These are phyloP conservation scores for Diaphora mendica DNA, from an alignment of 2,888 invertebrate genomes.

Conservation along the genomic window DNA sequence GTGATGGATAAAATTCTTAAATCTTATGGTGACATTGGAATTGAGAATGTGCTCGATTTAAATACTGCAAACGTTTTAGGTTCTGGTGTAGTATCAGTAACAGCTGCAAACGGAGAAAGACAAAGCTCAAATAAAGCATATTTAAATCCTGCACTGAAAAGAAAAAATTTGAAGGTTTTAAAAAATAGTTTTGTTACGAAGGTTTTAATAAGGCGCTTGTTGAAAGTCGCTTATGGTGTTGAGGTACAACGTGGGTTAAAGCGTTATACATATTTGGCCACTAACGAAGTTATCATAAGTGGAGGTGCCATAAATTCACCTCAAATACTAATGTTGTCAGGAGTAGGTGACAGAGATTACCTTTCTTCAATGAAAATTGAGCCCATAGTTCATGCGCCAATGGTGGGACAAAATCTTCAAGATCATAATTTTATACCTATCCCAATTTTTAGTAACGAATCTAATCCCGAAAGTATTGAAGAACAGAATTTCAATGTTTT, in stretches of 20 bases:
- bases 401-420: slow-evolving; percentile 84
- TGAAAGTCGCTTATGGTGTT: slow-evolving; percentile 31
- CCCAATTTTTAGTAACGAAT: slow-evolving; percentile 62
- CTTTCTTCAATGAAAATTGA: slow-evolving; percentile 67
- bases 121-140: slow-evolving; percentile 87
- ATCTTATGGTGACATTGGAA: slow-evolving; percentile 79
- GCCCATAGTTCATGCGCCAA: slow-evolving; percentile 70
- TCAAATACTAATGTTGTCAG: slow-evolving; percentile 82
- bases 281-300: slow-evolving; percentile 79
- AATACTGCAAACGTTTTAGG: slow-evolving; percentile 64
- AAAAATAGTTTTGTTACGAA: slow-evolving; percentile 58
- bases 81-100: slow-evolving; percentile 77
- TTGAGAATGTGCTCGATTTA: slow-evolving; percentile 55
- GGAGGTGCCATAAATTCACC: slow-evolving; percentile 82
- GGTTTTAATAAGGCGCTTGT: slow-evolving; percentile 22
- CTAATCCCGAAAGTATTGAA: slow-evolving; percentile 53
- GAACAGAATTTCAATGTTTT: slow-evolving; percentile 65
- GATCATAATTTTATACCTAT: slow-evolving; percentile 80
- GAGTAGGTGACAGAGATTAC: slow-evolving; percentile 78
- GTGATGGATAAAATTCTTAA: slow-evolving; percentile 61
- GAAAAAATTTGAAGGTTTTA: slow-evolving; percentile 57
- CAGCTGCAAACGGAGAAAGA: slow-evolving; percentile 77
- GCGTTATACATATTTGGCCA: slow-evolving; percentile 45
- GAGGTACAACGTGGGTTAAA: slow-evolving; percentile 10
- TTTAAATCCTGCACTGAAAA: slow-evolving; percentile 59